Conservation (phyloP, 2,888 invertebrate species). For the Atrina japonica region DNA sequence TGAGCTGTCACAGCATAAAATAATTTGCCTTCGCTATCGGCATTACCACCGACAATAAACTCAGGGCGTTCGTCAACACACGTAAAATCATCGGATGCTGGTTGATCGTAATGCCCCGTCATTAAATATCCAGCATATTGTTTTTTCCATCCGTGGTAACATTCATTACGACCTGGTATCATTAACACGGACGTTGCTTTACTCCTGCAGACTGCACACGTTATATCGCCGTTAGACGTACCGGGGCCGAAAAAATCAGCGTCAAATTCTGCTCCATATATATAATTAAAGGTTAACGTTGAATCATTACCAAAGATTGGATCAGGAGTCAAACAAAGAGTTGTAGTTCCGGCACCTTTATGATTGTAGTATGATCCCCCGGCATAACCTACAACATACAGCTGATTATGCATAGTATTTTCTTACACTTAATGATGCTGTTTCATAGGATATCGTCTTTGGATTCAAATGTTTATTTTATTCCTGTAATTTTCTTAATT, state of each 20-base stretch:
- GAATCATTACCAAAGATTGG: constrained; percentile 6
- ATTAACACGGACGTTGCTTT: neutral
- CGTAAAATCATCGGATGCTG: constrained; percentile 25
- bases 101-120: neutral
- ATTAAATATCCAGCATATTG: constrained; percentile 15
- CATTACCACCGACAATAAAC: constrained; percentile 12
- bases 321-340: neutral
- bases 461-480: too few species aligned
- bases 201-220: too few species aligned
- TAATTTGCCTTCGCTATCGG: constrained; percentile 37
- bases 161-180: constrained; percentile 24
- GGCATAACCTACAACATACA: neutral
- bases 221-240: too few species aligned
- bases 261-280: too few species aligned
- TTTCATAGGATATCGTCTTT: too few species aligned
- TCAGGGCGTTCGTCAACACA: constrained; percentile 44
- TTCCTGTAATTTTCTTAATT: too few species aligned
- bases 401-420: too few species aligned
- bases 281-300: neutral
- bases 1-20: constrained; percentile 31
- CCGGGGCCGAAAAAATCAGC: too few species aligned
- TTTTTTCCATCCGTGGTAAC: constrained; percentile 5
- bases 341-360: neutral
- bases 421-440: too few species aligned
- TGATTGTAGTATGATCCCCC: neutral